Base-by-base conservation (phyloP, 2,113 vertebrate genomes). In the Mus pahari region DNA sequence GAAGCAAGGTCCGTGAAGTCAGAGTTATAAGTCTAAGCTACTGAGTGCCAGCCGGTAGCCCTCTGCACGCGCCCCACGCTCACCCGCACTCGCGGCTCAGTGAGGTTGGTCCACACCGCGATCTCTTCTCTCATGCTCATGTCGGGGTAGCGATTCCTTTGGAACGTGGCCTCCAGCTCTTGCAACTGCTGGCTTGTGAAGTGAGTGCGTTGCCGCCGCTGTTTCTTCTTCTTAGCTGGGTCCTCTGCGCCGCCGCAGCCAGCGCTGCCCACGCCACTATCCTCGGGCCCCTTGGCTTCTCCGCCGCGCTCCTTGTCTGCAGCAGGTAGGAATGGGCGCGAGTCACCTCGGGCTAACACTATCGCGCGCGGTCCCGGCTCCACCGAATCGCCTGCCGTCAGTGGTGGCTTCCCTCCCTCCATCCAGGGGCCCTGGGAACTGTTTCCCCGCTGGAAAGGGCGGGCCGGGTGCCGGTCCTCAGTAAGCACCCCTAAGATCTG, bases 121-220 rank as follows among this genome's bases (percentile, higher is more conserved):
- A 99, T 99, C 98, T 99, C 99, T 98, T 99, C 99, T 93, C 99
- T 92, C 98, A 99, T 99, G 98, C 99, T 99, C 99, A 99, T 99
- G 98, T 99, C 99, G 3, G 99, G 99, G 97, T 99, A 99, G 92
- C 99, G 99, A 98, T 99, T 99, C 97, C 99, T 96, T 98, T 99
- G 99, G 98, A 99, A 99, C 36, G 99, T 99, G 97, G 99, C 99
- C 90, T 99, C 99, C 96, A 99, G 99, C 98, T 99, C 99, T 97
- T 99, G 99, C 94, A 99, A 98, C 98, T 99, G 99, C 97, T 99
- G 99, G 98, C 99, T 99, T 89, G 99, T 99, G 98, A 99, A 99
- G 97, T 99, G 99, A 39, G 99, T 99, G 92, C 99, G 98, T 97
- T 99, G 99, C 96, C 99, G 98, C 89, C 99, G 96, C 98, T 99